Evolutionary conservation across 1,140 invertebrate species (phyloP).

Genomic region (Sitodiplosis mosellana): DNA sequence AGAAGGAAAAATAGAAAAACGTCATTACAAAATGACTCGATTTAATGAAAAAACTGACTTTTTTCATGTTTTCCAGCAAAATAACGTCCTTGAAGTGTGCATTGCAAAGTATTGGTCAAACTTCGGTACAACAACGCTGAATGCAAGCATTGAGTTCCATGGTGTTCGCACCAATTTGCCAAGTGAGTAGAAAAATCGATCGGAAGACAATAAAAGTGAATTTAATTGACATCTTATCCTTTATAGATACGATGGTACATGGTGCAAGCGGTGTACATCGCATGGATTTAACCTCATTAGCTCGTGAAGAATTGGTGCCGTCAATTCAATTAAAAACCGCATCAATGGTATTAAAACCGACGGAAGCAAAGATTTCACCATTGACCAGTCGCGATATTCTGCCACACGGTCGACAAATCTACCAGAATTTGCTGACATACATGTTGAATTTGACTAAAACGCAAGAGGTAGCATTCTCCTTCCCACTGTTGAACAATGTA

Average conservation of each 20-base stretch:
- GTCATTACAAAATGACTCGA: neutral
- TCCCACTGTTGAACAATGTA: slow-evolving; percentile 62
- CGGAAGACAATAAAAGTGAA: neutral
- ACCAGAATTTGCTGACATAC: slow-evolving; percentile 74
- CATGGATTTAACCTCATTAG: slow-evolving; percentile 49
- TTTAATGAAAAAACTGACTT: slow-evolving; percentile 1
- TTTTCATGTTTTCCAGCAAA: slow-evolving; percentile 4
- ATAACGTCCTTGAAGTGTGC: slow-evolving; percentile 59
- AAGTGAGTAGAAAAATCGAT: slow-evolving; percentile 13
- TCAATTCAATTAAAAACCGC: slow-evolving; percentile 53
- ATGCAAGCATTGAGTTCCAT: slow-evolving; percentile 63
- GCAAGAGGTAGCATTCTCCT: slow-evolving; percentile 51
- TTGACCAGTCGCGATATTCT: slow-evolving; percentile 64
- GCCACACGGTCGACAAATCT: slow-evolving; percentile 70
- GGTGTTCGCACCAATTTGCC: slow-evolving; percentile 56
- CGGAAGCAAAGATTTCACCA: slow-evolving; percentile 56
- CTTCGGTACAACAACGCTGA: slow-evolving; percentile 51
- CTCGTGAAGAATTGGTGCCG: slow-evolving; percentile 65
- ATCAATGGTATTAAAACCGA: slow-evolving; percentile 62
- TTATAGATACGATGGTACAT: slow-evolving; percentile 32
- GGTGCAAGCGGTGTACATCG: slow-evolving; percentile 58
- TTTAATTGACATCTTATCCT: neutral
- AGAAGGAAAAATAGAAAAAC: too few relatives aligned
- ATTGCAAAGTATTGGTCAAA: slow-evolving; percentile 91
- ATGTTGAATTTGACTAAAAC: slow-evolving; percentile 64